Base-by-base conservation (phyloP, 2,797 vertebrate species). In the Anomalospiza imberbis region DNA sequence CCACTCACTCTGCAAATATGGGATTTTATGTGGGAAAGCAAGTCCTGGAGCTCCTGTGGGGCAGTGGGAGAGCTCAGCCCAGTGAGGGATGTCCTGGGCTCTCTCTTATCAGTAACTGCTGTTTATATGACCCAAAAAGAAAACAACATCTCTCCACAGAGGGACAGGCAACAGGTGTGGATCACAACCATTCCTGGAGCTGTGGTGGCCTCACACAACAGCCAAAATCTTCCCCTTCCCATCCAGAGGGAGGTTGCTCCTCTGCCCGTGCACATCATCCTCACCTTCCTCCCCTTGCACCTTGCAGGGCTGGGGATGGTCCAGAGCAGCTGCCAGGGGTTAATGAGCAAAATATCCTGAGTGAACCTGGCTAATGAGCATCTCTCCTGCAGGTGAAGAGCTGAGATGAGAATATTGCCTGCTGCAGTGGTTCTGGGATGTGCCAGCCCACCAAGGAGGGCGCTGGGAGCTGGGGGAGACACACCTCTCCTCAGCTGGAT, bases 51-150 rank as follows among this genome's bases (percentile, higher is more conserved):
- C 32, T 87, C 22, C 6, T 0, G 7, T 1, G 2, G 31, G 54
- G 72, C 17, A 48, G 25, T 3, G 16, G 17, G 34, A 61, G 72
- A 45, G 65, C 38, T 67, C 61, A 38, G 79, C 42, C 42, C 38
- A 6, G 26, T 0, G 5, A 40, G 38, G 24, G 10, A 5, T 26
- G 34, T 10, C 32, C 26, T 34, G 38, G 14, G 17, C 32, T 53
- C 34, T 20, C 31, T 42, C 2, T 0, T 7, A 20, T 21, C 22
- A 1, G 4, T 13, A 10, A 13, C 17, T 48, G 24, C 10, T 48
- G 5, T 48, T 65, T 50, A 5, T 17, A 5, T 3, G 7, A 47
- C 18, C 21, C 36, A 24, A 24, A 67, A 67, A 45, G 17, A n/a
- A 79, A 78, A 19, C 9, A 53, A 4, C 10, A 24, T 4, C 45